A percentile compares a stretch with the other conserved stretches of the same genome.
These are phyloP conservation scores for Synaphobranchus kaupii DNA, from an alignment of 2,797 vertebrate species.

Conservation along the genomic window DNA sequence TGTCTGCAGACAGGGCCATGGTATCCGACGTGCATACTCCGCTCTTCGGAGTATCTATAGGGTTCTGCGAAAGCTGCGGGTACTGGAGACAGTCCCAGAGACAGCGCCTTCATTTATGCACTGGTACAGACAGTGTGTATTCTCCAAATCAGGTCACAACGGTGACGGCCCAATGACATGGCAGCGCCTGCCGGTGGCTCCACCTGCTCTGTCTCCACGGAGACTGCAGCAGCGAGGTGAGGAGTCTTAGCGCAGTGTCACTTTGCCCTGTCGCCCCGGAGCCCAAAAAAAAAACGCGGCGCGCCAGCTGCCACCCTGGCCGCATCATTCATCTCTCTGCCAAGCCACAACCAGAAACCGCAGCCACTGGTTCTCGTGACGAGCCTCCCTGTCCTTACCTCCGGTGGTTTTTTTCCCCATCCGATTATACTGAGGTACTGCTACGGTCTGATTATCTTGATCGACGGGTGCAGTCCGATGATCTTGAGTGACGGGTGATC, in stretches of 20 bases:
- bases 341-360: not conserved
- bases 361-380: not conserved
- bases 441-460: not conserved
- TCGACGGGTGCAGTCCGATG: not conserved
- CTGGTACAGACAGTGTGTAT: not conserved
- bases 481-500: not conserved
- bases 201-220: too few relatives aligned
- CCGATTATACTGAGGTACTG: not conserved
- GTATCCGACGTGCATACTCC: not conserved
- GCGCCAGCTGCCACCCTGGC: not conserved
- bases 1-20: slow-evolving; percentile 23
- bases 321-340: not conserved
- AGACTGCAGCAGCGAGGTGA: not conserved
- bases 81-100: not conserved
- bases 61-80: not conserved
- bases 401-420: not conserved
- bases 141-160: too few relatives aligned
- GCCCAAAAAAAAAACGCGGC: not conserved
- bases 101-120: not conserved
- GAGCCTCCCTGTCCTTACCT: not conserved
- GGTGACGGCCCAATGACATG: not conserved
- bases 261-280: not conserved
- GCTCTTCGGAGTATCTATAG: slow-evolving; percentile 6
- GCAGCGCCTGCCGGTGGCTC: not conserved
- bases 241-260: not conserved